Conservation (phyloP, 2,113 vertebrate genomes). For the Dicaeum eximium region DNA sequence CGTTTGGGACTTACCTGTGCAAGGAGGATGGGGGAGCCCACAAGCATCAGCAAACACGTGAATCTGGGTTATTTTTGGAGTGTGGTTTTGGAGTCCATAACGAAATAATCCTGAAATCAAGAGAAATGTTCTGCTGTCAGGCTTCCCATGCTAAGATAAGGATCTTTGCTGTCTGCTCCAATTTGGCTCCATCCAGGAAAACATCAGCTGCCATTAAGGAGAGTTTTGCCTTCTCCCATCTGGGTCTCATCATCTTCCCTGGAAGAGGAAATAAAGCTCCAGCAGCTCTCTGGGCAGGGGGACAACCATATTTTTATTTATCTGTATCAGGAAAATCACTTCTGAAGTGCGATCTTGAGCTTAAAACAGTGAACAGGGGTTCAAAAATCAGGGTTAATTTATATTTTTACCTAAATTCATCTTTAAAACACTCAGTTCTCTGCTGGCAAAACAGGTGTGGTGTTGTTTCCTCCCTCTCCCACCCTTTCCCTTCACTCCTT, state of each 20-base stretch:
- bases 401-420: not conserved
- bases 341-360: not conserved
- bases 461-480: not conserved
- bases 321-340: not conserved
- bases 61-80: not conserved
- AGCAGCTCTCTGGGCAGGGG: not conserved
- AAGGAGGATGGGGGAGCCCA: not conserved
- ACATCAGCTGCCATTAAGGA: not conserved
- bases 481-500: not conserved
- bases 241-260: not conserved
- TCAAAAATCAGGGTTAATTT: not conserved
- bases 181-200: not conserved
- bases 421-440: not conserved
- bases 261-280: not conserved
- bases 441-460: not conserved
- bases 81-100: not conserved
- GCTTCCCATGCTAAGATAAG: not conserved
- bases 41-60: not conserved
- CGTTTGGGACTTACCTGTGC: not conserved
- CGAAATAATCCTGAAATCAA: not conserved
- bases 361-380: not conserved
- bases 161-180: conserved; percentile 3
- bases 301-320: not conserved
- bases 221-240: conserved; percentile 29
- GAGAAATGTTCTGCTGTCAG: conserved; percentile 15